Base-by-base conservation (phyloP, 2,113 vertebrate genomes). In the Etheostoma cragini region DNA sequence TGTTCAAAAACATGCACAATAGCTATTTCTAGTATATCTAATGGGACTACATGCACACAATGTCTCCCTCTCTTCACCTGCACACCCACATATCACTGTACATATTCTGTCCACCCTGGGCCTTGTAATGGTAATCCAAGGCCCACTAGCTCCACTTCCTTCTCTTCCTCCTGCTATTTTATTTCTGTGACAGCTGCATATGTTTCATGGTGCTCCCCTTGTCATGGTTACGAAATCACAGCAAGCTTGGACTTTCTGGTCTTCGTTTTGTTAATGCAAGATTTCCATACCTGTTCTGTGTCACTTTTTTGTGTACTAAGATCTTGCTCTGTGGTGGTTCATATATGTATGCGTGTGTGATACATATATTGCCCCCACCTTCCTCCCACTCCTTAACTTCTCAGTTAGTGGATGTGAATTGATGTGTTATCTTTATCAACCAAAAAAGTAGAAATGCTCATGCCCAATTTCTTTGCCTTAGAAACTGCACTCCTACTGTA, bases 201-300 rank as follows among this genome's bases (percentile, higher is more conserved):
- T 73, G 87, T 92, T 83, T 93, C 95, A 94, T 96, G 95, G 95
- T 97, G 96, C 95, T 83, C 67, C 87, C 89, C 95, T 96, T 96
- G 95, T 98, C 96, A 96, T 97, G 94, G 96, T 96, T 95, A 95
- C 94, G 90, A 95, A 96, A 96, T 96, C 97, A 96, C 96, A 95
- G 96, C 93, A 96, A 97, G 96, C 95, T 97, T 97, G 96, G 96
- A 94, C 86, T 91, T 92, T 94, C 88, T 94, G 84, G 91, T 93
- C 90, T 87, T 93, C 54, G 89, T 94, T 96, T 96, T 95, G 88
- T 92, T 89, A 81, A 91, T 94, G 94, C 93, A 94, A 94, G 91
- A 93, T 92, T 92, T 94, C 92, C 89, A 93, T 94, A 89, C 93
- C 83, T 94, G 88, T 94, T 92, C 69, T 87, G 84, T 94, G 93